These are phyloP conservation scores for Plodia interpunctella DNA, from an alignment of 1,140 invertebrate genomes.

Conservation along the genomic window DNA sequence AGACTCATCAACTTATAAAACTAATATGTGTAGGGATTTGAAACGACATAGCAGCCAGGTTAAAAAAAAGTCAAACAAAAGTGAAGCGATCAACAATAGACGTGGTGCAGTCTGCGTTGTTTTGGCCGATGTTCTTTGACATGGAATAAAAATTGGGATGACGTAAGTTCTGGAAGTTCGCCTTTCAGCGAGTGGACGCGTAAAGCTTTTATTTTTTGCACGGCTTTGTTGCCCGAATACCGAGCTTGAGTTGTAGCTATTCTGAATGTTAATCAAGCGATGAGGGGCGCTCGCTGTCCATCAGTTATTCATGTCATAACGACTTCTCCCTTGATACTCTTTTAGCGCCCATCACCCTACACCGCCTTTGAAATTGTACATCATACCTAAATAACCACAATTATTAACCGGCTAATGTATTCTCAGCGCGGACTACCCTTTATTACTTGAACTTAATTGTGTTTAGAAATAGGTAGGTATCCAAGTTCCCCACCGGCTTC, in stretches of 20 bases:
- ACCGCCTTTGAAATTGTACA: constrained; percentile 17
- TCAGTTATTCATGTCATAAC: constrained; percentile 58
- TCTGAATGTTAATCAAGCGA: constrained; percentile 65
- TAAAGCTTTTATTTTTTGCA: constrained; percentile 64
- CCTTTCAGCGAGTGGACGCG: constrained; percentile 62
- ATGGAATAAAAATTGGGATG: constrained; percentile 31
- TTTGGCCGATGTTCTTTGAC: constrained; percentile 14
- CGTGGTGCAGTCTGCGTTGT: constrained; percentile 12
- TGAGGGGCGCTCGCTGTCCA: constrained; percentile 45
- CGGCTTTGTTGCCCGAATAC: constrained; percentile 63
- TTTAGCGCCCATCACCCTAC: constrained; percentile 25
- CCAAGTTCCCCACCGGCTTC: constrained; percentile 16
- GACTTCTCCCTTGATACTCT: constrained; percentile 39
- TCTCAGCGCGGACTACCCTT: constrained; percentile 2
- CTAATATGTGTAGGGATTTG: too few relatives aligned
- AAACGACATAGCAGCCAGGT: too few relatives aligned
- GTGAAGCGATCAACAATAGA: neutral
- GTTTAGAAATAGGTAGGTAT: constrained; percentile 8
- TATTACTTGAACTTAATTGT: constrained; percentile 16
- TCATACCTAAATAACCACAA: neutral
- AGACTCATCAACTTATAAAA: too few relatives aligned
- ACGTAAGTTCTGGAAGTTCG: constrained; percentile 52
- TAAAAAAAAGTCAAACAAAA: too few relatives aligned
- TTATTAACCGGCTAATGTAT: constrained; percentile 2
- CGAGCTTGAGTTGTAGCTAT: constrained; percentile 47